Evolutionary conservation across 2,888 invertebrate species (phyloP).

Genomic region (Noctua janthe): DNA sequence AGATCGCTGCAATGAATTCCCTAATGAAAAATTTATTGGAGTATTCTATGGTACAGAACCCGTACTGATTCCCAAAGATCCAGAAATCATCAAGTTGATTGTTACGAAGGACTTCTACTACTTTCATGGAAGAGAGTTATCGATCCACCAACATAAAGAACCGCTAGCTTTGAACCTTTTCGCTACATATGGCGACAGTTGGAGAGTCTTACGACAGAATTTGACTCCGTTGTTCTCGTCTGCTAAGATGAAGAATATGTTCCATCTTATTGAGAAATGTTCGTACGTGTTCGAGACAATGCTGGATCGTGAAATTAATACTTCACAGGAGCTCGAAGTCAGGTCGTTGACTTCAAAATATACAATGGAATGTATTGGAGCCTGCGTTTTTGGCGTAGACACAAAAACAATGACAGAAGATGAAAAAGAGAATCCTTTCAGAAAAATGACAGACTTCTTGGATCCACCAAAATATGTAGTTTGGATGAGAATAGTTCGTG

Average conservation of each 20-base stretch:
- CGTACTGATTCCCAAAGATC: conserved; percentile 72
- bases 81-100: conserved; percentile 73
- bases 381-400: conserved; percentile 50
- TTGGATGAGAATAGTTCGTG: conserved; percentile 17
- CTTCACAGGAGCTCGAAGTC: conserved; percentile 46
- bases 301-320: conserved; percentile 49
- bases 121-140: conserved; percentile 72
- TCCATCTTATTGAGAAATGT: conserved; percentile 64
- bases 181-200: conserved; percentile 56
- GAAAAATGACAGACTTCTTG: neutral
- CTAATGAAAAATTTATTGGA: conserved; percentile 72
- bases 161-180: conserved; percentile 55
- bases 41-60: conserved; percentile 74
- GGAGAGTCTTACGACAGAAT: conserved; percentile 67
- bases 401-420: conserved; percentile 52
- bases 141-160: conserved; percentile 62
- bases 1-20: conserved; percentile 70
- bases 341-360: conserved; percentile 50
- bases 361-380: conserved; percentile 65
- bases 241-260: conserved; percentile 69
- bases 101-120: conserved; percentile 74
- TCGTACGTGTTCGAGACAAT: conserved; percentile 51
- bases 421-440: conserved; percentile 39
- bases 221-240: conserved; percentile 67
- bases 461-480: conserved; percentile 27